Evolutionary conservation across 2,797 vertebrate genomes (phyloP), one percentile per base, ranked within the genome.

Genomic region (Notolepis coatsorum): DNA sequence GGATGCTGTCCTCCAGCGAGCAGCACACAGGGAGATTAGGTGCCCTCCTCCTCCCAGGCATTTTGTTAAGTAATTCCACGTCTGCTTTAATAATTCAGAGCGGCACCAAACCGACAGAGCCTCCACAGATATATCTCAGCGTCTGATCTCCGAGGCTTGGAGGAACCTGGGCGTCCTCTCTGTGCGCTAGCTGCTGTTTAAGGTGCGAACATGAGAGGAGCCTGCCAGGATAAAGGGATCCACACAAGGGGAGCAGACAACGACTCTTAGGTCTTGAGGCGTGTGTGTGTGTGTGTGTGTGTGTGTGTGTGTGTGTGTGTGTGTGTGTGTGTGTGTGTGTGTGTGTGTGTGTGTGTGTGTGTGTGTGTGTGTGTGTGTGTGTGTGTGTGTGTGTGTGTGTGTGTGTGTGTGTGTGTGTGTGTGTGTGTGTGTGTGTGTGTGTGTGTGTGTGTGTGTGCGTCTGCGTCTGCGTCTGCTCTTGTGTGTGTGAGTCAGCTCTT

Each of bases 31-130:
- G 80, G 84, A 88, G 84, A 90, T 88, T 80, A 88, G 80, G 74
- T 75, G 53, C 77, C 80, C 81, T 49, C 73, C 84, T 80, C 10
- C 35, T 77, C n/a, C n/a, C 77, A 74, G 84, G 80, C 82, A 72
- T 80, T 88, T 87, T 84, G 72, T 85, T 82, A 82, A 89, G 84
- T 85, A 84, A 88, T 86, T 84, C 82, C 73, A 81, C 77, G 76
- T 86, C 75, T 77, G 68, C 66, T 83, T 91, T 79, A 91, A 89
- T 91, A 90, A 91, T 91, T 90, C 78, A 90, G 65, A 56, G 72
- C 58, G 0, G 73, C 82, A 80, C 67, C 35, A 71, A 56, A 80
- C 67, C 35, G 73, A 56, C 74, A 61, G 47, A 73, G 37, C 52
- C 58, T 67, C 54, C 55, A 53, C 71, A 75, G 75, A 71, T 84